These are phyloP conservation scores for Sphenodon punctatus DNA, from an alignment of 2,797 vertebrate species.

Conservation along the genomic window DNA sequence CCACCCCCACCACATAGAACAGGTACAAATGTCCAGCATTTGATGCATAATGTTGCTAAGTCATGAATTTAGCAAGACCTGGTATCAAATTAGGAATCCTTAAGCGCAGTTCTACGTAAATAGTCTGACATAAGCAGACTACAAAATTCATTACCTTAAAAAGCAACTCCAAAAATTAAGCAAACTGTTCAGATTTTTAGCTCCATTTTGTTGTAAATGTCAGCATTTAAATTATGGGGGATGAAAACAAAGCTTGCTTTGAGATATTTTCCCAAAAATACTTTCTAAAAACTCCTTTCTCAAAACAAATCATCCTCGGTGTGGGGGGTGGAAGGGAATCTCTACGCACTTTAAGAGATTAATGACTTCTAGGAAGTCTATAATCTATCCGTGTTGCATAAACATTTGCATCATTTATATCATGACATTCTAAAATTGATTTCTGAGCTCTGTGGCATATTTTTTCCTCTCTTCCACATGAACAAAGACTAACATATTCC, in stretches of 20 bases:
- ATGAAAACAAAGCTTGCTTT: neutral
- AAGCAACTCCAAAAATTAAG: slow-evolving; percentile 55
- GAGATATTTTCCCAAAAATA: neutral
- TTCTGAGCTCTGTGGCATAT: neutral
- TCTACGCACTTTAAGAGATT: too few relatives aligned
- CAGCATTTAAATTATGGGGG: neutral
- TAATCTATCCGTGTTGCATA: neutral
- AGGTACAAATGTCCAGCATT: neutral
- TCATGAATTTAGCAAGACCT: slow-evolving; percentile 27
- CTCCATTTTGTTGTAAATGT: neutral
- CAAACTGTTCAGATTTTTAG: slow-evolving; percentile 24
- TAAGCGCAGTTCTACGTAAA: slow-evolving; percentile 8
- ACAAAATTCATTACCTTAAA: slow-evolving; percentile 47
- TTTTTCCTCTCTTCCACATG: neutral
- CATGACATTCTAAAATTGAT: neutral
- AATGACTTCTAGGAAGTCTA: neutral
- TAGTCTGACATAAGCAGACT: neutral
- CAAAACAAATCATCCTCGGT: neutral
- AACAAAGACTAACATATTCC: too few relatives aligned
- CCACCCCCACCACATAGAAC: neutral
- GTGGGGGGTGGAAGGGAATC: too few relatives aligned
- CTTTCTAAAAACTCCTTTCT: neutral
- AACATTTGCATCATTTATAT: neutral
- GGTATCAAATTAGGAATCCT: slow-evolving; percentile 15
- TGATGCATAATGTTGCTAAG: slow-evolving; percentile 3